Percentiles rank a stretch among this genome's conserved stretches.
Evolutionary conservation across 2,888 invertebrate genomes (phyloP).

Genomic region (Hydropsyche betteni): DNA sequence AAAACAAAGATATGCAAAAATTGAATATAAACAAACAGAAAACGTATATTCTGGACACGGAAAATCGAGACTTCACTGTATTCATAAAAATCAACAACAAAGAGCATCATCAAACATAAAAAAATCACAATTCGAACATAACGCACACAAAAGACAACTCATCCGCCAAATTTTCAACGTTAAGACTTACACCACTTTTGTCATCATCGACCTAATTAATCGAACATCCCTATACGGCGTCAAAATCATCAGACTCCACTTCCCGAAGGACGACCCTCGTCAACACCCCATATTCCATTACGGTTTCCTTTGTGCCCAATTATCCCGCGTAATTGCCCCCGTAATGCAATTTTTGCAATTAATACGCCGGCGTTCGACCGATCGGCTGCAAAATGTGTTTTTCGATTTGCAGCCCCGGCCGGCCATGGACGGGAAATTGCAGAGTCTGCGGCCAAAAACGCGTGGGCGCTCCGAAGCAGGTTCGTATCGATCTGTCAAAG

Average conservation of each 20-base stretch:
- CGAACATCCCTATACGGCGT: background rate
- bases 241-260: conserved; percentile 24
- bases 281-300: conserved; percentile 11
- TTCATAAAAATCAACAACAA: too few species aligned
- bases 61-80: too few species aligned
- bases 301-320: conserved; percentile 24
- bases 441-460: conserved; percentile 17
- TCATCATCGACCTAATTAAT: conserved; percentile 4
- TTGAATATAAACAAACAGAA: too few species aligned
- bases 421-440: conserved; percentile 29
- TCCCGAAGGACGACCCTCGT: conserved; percentile 11
- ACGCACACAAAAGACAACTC: too few species aligned
- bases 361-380: background rate
- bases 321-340: background rate
- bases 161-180: too few species aligned
- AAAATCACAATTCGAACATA: too few species aligned
- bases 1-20: too few species aligned
- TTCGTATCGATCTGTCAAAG: too few species aligned
- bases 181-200: too few species aligned
- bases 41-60: too few species aligned
- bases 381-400: conserved; percentile 1
- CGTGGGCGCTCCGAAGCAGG: background rate
- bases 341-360: too few species aligned
- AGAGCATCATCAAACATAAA: too few species aligned
- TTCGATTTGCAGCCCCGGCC: background rate